Conservation (phyloP, 2,888 invertebrate species). For the Archaeoteleia sp. region DNA sequence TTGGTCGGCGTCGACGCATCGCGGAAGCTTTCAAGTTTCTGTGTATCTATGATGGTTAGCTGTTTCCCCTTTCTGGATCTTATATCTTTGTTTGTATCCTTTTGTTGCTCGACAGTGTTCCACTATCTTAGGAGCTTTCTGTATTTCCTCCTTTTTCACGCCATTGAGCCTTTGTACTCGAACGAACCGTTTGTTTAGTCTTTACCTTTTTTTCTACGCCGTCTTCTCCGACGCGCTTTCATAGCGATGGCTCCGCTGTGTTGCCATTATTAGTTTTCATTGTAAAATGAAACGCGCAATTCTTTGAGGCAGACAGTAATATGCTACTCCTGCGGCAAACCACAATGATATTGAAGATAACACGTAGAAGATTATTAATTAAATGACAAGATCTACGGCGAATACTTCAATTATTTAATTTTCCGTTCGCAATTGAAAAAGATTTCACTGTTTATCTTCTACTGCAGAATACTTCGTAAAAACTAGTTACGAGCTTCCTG, state of each 20-base stretch:
- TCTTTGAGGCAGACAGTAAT: constrained; percentile 24
- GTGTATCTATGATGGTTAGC: constrained; percentile 17
- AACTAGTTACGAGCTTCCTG: constrained; percentile 13
- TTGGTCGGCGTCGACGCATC: background rate
- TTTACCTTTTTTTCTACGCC: constrained; percentile 22
- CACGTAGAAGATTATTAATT: constrained; percentile 29
- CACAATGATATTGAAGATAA: constrained; percentile 7
- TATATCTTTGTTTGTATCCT: constrained; percentile 29
- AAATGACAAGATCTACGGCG: constrained; percentile 27
- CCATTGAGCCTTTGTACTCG: constrained; percentile 47
- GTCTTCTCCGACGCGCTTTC: constrained; percentile 30
- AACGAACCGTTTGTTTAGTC: constrained; percentile 42
- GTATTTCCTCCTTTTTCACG: constrained; percentile 39
- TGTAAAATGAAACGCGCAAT: constrained; percentile 37
- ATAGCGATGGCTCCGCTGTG: constrained; percentile 16
- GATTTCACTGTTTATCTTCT: constrained; percentile 1
- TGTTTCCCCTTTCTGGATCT: constrained; percentile 13
- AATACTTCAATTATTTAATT: constrained; percentile 24
- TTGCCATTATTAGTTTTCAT: constrained; percentile 52
- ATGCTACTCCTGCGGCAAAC: constrained; percentile 3
- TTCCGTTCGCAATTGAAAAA: constrained; percentile 2
- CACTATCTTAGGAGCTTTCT: constrained; percentile 46
- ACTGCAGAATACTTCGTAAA: constrained; percentile 13
- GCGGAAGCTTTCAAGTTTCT: background rate
- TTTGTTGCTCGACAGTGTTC: constrained; percentile 29